Evolutionary conservation across 2,797 vertebrate genomes (phyloP).

Genomic region (Numenius phaeopus): DNA sequence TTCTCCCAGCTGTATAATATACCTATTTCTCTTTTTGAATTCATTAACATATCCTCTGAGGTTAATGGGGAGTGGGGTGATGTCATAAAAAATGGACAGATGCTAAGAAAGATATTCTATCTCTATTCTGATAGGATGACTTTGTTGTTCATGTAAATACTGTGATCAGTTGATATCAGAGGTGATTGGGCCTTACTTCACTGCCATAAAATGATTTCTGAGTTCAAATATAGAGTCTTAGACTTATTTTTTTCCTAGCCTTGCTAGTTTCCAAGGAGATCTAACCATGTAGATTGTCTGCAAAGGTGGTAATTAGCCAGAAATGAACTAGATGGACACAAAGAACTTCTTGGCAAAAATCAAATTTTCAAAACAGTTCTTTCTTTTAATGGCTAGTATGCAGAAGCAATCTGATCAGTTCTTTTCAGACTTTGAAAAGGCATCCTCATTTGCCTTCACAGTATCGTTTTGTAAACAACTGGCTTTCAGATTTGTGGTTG

Average conservation of each 20-base stretch:
- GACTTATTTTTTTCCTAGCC: background rate
- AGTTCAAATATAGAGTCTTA: slow-evolving; percentile 7
- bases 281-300: slow-evolving; percentile 40
- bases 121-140: background rate
- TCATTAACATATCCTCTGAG: rapidly evolving
- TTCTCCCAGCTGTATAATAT: background rate
- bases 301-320: slow-evolving; percentile 58
- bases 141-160: background rate
- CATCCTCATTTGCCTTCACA: background rate
- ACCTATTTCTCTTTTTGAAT: background rate
- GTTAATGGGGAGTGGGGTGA: background rate
- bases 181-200: background rate
- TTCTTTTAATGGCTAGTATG: background rate
- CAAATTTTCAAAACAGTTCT: background rate
- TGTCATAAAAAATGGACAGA: background rate
- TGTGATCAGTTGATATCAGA: background rate
- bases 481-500: background rate
- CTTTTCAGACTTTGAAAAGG: background rate
- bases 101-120: background rate
- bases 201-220: background rate
- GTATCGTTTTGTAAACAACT: background rate
- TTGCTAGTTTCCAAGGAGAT: slow-evolving; percentile 65
- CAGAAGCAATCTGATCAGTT: background rate
- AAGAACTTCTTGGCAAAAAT: slow-evolving; percentile 37
- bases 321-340: slow-evolving; percentile 52